Percentiles rank a stretch among this genome's conserved stretches.
phyloP scores from a whole-genome alignment of 2,888 invertebrate genomes.

The Acanthosepion lycidas region DNA sequence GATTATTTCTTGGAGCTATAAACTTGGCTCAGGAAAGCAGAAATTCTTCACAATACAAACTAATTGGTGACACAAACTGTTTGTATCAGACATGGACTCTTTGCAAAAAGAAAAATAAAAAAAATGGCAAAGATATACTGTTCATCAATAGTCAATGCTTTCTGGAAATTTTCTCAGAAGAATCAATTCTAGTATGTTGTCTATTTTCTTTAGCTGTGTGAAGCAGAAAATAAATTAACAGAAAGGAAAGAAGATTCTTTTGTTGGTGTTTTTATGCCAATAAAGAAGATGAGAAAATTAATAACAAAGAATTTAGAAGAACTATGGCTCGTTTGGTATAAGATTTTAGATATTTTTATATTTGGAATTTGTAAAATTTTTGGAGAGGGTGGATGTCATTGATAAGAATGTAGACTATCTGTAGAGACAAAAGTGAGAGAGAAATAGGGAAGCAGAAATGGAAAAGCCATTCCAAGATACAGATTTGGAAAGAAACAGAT shows the following conservation, averaged over 20 bases:
- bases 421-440: not conserved
- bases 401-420: not conserved
- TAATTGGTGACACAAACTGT: constrained; percentile 33
- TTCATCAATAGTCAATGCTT: not conserved
- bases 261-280: not conserved
- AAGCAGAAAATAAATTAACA: not conserved
- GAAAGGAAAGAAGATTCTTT: not conserved
- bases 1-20: constrained; percentile 22
- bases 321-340: not conserved
- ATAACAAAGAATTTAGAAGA: not conserved
- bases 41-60: not conserved
- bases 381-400: not conserved
- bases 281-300: not conserved
- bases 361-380: not conserved
- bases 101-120: not conserved
- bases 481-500: not conserved
- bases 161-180: not conserved
- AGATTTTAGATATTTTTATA: not conserved
- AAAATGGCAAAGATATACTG: not conserved
- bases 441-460: not conserved
- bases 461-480: not conserved
- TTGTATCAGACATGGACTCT: not conserved
- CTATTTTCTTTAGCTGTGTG: not conserved
- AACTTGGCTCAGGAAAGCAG: constrained; percentile 1
- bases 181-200: not conserved